These are phyloP conservation scores for Cyrtodaria siliqua DNA, from an alignment of 2,888 invertebrate species.

Conservation along the genomic window DNA sequence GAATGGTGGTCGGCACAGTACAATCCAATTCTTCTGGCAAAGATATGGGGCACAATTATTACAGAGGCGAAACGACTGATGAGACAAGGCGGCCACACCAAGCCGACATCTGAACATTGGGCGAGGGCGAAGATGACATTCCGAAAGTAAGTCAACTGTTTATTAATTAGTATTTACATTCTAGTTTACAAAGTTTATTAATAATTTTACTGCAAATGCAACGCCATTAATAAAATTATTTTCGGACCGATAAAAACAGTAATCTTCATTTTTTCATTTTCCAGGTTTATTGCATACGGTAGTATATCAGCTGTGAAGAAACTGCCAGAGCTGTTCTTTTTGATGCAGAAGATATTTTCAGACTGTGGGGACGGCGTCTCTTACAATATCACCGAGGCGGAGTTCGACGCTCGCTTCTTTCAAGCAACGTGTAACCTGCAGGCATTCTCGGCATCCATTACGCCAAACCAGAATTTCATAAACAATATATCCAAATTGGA, in stretches of 20 bases:
- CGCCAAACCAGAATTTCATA: slow-evolving; percentile 74
- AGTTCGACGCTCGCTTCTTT: slow-evolving; percentile 80
- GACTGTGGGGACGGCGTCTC: slow-evolving; percentile 72
- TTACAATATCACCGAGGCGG: slow-evolving; percentile 75
- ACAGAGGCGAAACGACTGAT: slow-evolving; percentile 73
- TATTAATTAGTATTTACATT: too few species aligned
- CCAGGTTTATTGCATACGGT: slow-evolving; percentile 80
- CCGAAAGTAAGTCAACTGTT: slow-evolving; percentile 77
- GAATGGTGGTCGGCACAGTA: slow-evolving; percentile 77
- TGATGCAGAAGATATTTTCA: slow-evolving; percentile 73
- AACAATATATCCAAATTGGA: slow-evolving; percentile 59
- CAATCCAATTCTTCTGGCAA: slow-evolving; percentile 76
- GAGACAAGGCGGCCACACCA: slow-evolving; percentile 57
- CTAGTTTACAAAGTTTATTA: too few species aligned
- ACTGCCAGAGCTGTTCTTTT: slow-evolving; percentile 70
- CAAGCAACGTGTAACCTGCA: slow-evolving; percentile 82
- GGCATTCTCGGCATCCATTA: slow-evolving; percentile 73
- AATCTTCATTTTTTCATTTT: slow-evolving; percentile 16
- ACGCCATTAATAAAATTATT: too few species aligned
- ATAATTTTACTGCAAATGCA: too few species aligned
- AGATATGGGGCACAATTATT: slow-evolving; percentile 78
- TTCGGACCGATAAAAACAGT: too few species aligned
- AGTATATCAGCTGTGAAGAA: slow-evolving; percentile 67
- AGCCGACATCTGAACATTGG: slow-evolving; percentile 77
- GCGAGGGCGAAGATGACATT: slow-evolving; percentile 79